These are phyloP conservation scores for Pharmacophagus antenor DNA, from an alignment of 2,888 invertebrate genomes.

Conservation along the genomic window DNA sequence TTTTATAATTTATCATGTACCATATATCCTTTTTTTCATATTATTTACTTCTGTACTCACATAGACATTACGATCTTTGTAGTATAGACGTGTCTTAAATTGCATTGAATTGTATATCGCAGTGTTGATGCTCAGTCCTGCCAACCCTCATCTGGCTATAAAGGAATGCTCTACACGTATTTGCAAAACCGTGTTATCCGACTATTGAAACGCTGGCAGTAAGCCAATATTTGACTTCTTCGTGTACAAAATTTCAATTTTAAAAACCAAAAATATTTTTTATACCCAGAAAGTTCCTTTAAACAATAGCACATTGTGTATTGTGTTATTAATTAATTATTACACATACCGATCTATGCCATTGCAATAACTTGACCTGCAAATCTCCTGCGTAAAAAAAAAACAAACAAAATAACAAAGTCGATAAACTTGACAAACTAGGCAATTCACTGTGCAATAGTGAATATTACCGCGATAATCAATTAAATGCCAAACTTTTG, in stretches of 20 bases:
- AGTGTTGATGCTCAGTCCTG: not conserved
- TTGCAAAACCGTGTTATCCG: conserved; percentile 17
- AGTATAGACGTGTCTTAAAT: not conserved
- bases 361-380: too few species aligned
- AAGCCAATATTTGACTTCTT: conserved; percentile 16
- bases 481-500: too few species aligned
- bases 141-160: not conserved
- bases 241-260: conserved; percentile 7
- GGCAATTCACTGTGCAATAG: too few species aligned
- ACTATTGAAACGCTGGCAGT: conserved; percentile 17
- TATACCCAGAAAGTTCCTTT: not conserved
- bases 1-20: too few species aligned
- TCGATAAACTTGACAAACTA: too few species aligned
- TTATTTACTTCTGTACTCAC: not conserved
- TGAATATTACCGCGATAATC: too few species aligned
- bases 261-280: not conserved
- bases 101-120: not conserved
- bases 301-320: not conserved
- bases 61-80: not conserved
- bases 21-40: too few species aligned
- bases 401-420: too few species aligned
- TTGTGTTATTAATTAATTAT: too few species aligned
- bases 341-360: too few species aligned
- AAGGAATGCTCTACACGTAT: conserved; percentile 15
- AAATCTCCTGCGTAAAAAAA: too few species aligned